A percentile compares a stretch with the other conserved stretches of the same genome.
phyloP scores from a whole-genome alignment of 2,888 invertebrate genomes.

The Eupithecia subfuscata region DNA sequence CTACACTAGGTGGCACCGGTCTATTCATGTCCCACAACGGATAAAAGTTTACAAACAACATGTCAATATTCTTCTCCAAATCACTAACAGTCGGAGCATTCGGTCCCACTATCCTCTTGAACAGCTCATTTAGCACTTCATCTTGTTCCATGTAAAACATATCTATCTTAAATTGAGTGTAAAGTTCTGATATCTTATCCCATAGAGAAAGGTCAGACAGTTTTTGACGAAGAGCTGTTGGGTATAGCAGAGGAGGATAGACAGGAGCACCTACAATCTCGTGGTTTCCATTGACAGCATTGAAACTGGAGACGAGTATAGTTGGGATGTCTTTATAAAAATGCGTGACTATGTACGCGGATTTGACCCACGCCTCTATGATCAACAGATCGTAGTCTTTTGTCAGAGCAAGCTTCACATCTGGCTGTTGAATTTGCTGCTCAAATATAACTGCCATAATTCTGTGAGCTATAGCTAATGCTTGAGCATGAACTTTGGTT shows the following conservation, averaged over 20 bases:
- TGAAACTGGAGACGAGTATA: slow-evolving; percentile 42
- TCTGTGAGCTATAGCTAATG: not conserved
- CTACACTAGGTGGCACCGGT: slow-evolving; percentile 6
- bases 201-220: slow-evolving; percentile 29
- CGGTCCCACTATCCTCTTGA: slow-evolving; percentile 47
- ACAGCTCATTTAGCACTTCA: slow-evolving; percentile 31
- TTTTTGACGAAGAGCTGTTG: slow-evolving; percentile 20
- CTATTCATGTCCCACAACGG: slow-evolving; percentile 2
- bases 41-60: not conserved
- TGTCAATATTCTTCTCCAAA: slow-evolving; percentile 47
- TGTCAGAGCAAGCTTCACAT: slow-evolving; percentile 30
- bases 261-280: slow-evolving; percentile 30
- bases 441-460: slow-evolving; percentile 31
- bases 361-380: slow-evolving; percentile 41
- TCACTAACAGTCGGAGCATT: slow-evolving; percentile 45
- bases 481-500: not conserved
- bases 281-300: slow-evolving; percentile 19
- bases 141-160: slow-evolving; percentile 17
- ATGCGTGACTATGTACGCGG: slow-evolving; percentile 40
- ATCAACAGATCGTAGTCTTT: slow-evolving; percentile 45
- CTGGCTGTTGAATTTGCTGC: slow-evolving; percentile 31
- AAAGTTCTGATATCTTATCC: slow-evolving; percentile 36
- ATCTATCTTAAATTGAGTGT: not conserved
- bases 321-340: slow-evolving; percentile 43
- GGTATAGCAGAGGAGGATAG: slow-evolving; percentile 27